Conservation (phyloP, 2,113 vertebrate species). For the Theristicus caerulescens region DNA sequence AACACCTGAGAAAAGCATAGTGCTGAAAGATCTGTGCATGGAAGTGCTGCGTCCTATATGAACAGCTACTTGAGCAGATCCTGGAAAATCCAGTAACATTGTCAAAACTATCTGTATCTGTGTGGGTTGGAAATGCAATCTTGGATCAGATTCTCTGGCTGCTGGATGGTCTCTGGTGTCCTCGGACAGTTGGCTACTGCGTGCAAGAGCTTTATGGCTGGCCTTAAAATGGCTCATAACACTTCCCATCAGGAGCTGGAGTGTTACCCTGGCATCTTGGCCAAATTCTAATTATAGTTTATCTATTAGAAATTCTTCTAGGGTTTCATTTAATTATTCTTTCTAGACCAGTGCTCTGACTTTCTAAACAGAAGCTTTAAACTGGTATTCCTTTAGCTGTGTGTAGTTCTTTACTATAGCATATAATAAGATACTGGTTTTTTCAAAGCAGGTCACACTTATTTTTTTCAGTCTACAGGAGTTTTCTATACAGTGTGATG, state of each 20-base stretch:
- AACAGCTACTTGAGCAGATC: neutral
- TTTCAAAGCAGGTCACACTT: neutral
- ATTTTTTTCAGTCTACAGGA: neutral
- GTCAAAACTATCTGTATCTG: neutral
- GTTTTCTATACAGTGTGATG: neutral
- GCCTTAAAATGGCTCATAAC: neutral
- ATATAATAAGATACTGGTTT: neutral
- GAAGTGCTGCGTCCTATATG: neutral
- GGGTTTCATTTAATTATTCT: neutral
- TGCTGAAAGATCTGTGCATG: neutral
- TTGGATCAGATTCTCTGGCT: neutral
- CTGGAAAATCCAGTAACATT: neutral
- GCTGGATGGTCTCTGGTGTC: neutral
- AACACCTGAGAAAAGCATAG: constrained; percentile 50
- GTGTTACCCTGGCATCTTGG: neutral
- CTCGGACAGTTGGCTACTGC: neutral
- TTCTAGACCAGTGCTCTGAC: neutral
- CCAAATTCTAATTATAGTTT: neutral
- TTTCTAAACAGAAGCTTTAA: neutral
- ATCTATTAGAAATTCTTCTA: neutral
- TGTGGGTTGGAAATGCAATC: neutral
- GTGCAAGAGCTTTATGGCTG: neutral
- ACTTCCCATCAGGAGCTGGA: neutral
- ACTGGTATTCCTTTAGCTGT: neutral
- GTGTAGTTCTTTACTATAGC: neutral